Evolutionary conservation across 1,140 invertebrate genomes (phyloP), one percentile per base, ranked within the genome.

Genomic region (Apis cerana): DNA sequence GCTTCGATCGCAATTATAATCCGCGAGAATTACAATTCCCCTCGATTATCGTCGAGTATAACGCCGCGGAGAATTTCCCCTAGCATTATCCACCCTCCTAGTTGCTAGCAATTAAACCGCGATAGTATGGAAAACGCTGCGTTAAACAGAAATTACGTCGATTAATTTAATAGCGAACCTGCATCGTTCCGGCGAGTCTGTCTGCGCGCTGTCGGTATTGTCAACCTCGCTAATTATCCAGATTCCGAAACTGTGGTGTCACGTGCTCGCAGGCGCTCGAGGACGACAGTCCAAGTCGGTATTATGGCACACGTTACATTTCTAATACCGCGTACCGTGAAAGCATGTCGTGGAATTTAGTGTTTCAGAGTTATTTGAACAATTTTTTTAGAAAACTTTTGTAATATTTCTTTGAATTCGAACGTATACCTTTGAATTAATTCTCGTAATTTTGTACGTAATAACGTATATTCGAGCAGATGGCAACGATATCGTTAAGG

Each of bases 91-190:
- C 69, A 0, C n/a, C 15, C 19, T 10, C n/a, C 67, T 33, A 33
- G 43, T 10, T 33, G 17, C n/a, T 23, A 11, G 27, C 59, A 74
- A 74, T 80, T 80, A 75, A 74, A 71, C 70, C 61, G 50, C 61
- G 27, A 65, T 64, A 71, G 23, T 23, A 56, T 33, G 61, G 78
- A 80, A 74, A 80, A 80, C 50, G 78, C 58, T 58, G 27, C 33
- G 43, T 43, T 69, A 76, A 82, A 68, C 80, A 82, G 72, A 59
- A 64, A 82, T 82, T 82, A 82, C 74, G 80, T 69, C 74, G 64
- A 82, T 82, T 82, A 82, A 82, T 82, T 82, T 76, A 82, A 82
- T 82, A 68, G 64, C 54, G 21, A 15, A 10, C 50, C 19, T 19
- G 43, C 64, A 56, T 69, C 64, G 64, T n/a, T 59, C 21, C 62